Evolutionary conservation across 2,797 vertebrate species (phyloP), one percentile per base, ranked within the genome.

Genomic region (Takifugu rubripes): DNA sequence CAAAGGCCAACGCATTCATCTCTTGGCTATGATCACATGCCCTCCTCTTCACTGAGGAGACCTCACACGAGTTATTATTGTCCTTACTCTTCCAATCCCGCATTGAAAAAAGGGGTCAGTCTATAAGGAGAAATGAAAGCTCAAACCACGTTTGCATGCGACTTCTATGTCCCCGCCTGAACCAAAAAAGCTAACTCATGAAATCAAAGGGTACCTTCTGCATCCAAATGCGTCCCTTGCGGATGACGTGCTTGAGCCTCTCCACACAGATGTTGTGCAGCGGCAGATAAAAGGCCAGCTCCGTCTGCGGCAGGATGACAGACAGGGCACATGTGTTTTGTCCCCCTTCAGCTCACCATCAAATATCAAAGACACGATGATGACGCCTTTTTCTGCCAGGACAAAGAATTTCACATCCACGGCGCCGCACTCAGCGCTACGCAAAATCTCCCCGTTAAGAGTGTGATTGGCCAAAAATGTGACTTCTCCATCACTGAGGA

Each of bases 391-490:
- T 78, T 99, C 96, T 0, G 97, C 93, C 66, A 99, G 88, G 50
- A 98, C 95, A 9, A 98, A 99, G 85, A 99, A 98, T 82, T 99
- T 99, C 9, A 99, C 94, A 10, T 99, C 96, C 66, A 98, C 96
- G 0, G 97, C 96, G 0, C 97, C 95, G 0, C 94, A 94, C 82
- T 98, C 95, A 0, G 97, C 95, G 46, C 95, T 99, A n/a, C 97
- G 92, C 61, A 99, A 91, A 54, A 99, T 98, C 89, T 99, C 97
- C 15, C 97, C 96, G 10, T 98, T 99, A 8, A 99, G 88, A 0
- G 97, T 99, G 69, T 99, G 97, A 75, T 98, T 99, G 58, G 97
- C 96, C 84, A 99, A 81, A 63, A 98, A 98, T 16, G 94, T 98
- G 82, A 98, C 94, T 84, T 99, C 97, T 59, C 93, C 94, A 0